A percentile compares a stretch with the other conserved stretches of the same genome.
Conservation (phyloP, 2,888 invertebrate genomes). For the Pristionchus maxplancki region DNA sequence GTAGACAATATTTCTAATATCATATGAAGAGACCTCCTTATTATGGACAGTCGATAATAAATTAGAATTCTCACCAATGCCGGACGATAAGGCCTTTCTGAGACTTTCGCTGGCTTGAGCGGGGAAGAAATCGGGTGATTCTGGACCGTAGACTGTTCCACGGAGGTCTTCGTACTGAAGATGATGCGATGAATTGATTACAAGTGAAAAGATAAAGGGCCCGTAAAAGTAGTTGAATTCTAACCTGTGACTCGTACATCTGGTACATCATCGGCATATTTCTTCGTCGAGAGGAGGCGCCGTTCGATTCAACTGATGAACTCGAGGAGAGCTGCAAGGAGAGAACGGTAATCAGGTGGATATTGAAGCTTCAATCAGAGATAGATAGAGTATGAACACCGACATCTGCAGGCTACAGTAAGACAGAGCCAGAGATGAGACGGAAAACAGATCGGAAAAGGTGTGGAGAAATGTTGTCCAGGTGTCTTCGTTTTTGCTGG, state of each 20-base stretch:
- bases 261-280: constrained; percentile 75
- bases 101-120: constrained; percentile 73
- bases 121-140: constrained; percentile 74
- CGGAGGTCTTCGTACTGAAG: constrained; percentile 71
- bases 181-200: neutral
- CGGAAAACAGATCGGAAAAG: neutral
- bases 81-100: constrained; percentile 69
- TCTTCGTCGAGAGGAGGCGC: constrained; percentile 56
- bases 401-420: neutral
- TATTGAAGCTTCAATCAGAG: neutral
- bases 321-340: constrained; percentile 33
- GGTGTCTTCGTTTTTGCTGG: neutral
- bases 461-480: constrained; percentile 25
- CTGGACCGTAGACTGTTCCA: constrained; percentile 74
- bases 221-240: neutral
- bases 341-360: neutral
- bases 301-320: constrained; percentile 39
- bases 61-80: constrained; percentile 47
- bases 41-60: neutral
- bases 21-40: neutral
- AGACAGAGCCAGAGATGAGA: neutral
- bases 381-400: neutral
- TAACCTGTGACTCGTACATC: constrained; percentile 75
- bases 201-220: neutral
- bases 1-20: too few relatives aligned